phyloP scores from a whole-genome alignment of 2,888 invertebrate species.

The Dyspetes luteomarginatus region DNA sequence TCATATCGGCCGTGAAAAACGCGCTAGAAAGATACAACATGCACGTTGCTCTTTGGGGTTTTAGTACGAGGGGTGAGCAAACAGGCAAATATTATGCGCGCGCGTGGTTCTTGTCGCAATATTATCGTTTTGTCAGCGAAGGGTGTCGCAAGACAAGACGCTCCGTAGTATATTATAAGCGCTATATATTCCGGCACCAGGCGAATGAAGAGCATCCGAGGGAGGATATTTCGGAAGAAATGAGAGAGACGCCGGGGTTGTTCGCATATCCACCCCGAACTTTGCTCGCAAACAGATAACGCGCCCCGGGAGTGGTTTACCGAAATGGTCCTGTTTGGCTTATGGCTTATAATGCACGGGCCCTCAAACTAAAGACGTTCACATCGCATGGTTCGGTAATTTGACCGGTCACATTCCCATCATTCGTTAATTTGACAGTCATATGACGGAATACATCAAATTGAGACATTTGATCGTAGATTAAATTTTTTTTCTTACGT shows the following conservation, averaged over 20 bases:
- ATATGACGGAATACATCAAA: too few relatives aligned
- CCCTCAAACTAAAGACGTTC: conserved; percentile 1
- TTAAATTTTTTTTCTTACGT: too few relatives aligned
- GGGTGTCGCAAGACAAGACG: conserved; percentile 12
- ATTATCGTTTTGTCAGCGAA: conserved; percentile 72
- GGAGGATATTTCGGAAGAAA: neutral
- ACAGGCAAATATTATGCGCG: conserved; percentile 74
- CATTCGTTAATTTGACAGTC: neutral
- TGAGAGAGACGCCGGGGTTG: conserved; percentile 37
- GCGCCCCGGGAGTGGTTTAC: conserved; percentile 72
- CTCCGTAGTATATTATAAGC: conserved; percentile 36
- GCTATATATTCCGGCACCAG: conserved; percentile 35
- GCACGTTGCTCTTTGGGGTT: conserved; percentile 34
- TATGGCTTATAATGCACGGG: conserved; percentile 70
- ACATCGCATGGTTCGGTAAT: too few relatives aligned
- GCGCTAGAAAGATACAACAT: conserved; percentile 26
- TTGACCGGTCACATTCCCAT: conserved; percentile 15
- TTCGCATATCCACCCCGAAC: conserved; percentile 18
- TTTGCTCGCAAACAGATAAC: conserved; percentile 76
- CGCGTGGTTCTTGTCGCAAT: conserved; percentile 72
- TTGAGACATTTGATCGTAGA: too few relatives aligned
- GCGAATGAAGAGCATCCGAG: neutral
- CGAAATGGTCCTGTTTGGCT: conserved; percentile 74
- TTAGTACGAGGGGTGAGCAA: conserved; percentile 63
- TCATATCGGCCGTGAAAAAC: conserved; percentile 23